Base-by-base conservation (phyloP, 1,140 invertebrate species). In the Magallana ariakensis region DNA sequence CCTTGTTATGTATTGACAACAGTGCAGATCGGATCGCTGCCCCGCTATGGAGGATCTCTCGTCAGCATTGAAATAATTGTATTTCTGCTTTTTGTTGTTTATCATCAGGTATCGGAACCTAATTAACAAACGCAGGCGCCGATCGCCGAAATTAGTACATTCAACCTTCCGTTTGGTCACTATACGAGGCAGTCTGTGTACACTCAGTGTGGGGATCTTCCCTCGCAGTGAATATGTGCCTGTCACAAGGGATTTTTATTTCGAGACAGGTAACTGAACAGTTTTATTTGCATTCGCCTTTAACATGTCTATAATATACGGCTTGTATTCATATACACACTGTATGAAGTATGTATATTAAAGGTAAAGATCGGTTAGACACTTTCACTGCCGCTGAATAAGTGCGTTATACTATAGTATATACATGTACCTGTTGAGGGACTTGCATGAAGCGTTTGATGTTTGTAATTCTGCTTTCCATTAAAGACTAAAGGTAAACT, bases 1-100 rank as follows among this genome's bases (percentile, higher is more conserved):
- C 22, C 66, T 75, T 22, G 66, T 75, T 75, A 75, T 10, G 66
- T 75, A 75, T 75, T 75, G 66, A 75, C 66, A 75, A 75, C 66
- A 13, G 66, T 11, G 33, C 6, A 26, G 66, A 26, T 22, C 66
- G 66, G 66, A 26, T 75, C 66, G 33, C 22, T 75, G 19, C 19
- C 33, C 33, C 33, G 22, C 22, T 26, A 75, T 75, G 33, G 66
- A 75, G 66, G 66, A 75, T 33, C 66, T 7, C 19, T 75, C 66
- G 33, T 75, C 66, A 75, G 66, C 22, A 26, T 26, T 26, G 33
- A 46, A 46, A 46, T 46, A 46, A 46, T 46, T 46, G 33, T 46
- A 19, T 75, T 26, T 26, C 33, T 1, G 66, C 19, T 33, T 19
- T 26, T 33, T 75, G 66, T 75, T 26, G 22, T 75, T 75, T 19